phyloP scores from a whole-genome alignment of 2,797 vertebrate genomes.

The Scarus forsteni region DNA sequence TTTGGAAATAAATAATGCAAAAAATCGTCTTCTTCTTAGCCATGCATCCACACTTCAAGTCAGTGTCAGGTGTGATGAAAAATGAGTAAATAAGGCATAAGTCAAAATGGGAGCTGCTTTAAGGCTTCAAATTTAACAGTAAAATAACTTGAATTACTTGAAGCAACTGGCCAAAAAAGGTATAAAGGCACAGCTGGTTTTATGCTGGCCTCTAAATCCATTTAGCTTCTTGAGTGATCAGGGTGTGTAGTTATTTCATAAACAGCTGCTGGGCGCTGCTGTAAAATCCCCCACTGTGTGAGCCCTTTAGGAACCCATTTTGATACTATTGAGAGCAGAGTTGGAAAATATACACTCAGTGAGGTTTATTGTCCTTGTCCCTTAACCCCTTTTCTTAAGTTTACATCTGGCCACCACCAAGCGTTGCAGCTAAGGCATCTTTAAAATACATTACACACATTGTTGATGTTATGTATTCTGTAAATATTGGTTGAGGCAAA shows the following conservation, averaged over 20 bases:
- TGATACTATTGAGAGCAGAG: conserved; percentile 21
- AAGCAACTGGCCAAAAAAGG: conserved; percentile 6
- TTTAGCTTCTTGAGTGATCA: conserved; percentile 8
- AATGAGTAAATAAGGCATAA: conserved; percentile 54
- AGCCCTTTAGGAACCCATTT: conserved; percentile 33
- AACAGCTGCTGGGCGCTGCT: conserved; percentile 24
- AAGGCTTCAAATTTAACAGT: conserved; percentile 25
- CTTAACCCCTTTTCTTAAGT: background rate
- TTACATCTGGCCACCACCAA: conserved; percentile 28
- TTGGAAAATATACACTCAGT: background rate
- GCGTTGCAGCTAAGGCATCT: conserved; percentile 20
- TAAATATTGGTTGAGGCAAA: background rate
- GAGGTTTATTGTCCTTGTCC: conserved; percentile 19
- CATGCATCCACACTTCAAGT: conserved; percentile 30
- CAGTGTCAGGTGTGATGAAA: conserved; percentile 37
- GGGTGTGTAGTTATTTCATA: conserved; percentile 18
- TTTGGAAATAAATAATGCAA: conserved; percentile 75
- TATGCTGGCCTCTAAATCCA: background rate
- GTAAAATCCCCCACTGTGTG: conserved; percentile 31
- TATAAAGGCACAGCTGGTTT: too few species aligned
- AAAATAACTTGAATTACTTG: conserved; percentile 1
- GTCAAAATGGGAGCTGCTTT: conserved; percentile 29
- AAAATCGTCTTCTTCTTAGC: conserved; percentile 40
- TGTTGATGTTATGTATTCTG: background rate
- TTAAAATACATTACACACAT: background rate